Conservation (phyloP, 2,797 vertebrate species). For the Anguilla marmorata region DNA sequence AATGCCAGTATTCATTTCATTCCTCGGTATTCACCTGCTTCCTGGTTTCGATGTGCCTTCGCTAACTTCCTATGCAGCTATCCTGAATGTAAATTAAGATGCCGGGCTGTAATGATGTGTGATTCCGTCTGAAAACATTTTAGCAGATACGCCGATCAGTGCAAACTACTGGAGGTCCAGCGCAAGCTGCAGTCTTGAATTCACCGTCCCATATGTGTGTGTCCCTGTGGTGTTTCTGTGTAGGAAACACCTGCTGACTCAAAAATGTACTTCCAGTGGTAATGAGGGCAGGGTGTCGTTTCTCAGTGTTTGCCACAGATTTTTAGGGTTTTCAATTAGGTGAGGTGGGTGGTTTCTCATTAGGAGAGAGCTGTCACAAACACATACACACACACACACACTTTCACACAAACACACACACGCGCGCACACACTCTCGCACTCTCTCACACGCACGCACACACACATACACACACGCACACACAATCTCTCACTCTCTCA, state of each 20-base stretch:
- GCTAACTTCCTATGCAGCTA: neutral
- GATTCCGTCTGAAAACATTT: neutral
- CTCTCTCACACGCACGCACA: neutral
- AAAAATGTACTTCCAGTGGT: neutral
- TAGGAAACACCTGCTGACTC: neutral
- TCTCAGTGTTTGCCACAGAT: neutral
- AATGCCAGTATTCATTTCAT: neutral
- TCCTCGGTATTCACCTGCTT: neutral
- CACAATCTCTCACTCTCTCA: neutral
- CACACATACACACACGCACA: neutral
- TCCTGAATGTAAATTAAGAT: neutral
- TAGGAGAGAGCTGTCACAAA: neutral
- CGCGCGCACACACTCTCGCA: neutral
- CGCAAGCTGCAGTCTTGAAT: neutral
- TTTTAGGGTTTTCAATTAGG: neutral
- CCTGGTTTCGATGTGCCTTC: neutral
- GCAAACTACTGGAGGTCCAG: neutral
- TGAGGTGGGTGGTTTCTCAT: neutral
- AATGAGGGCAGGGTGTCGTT: neutral
- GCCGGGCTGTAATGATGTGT: neutral
- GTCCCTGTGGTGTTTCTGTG: neutral
- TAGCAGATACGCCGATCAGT: neutral
- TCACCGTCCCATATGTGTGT: no score
- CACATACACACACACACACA: no score
- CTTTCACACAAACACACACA: no score